phyloP scores from a whole-genome alignment of 2,888 invertebrate species.

The Celastrina argiolus region DNA sequence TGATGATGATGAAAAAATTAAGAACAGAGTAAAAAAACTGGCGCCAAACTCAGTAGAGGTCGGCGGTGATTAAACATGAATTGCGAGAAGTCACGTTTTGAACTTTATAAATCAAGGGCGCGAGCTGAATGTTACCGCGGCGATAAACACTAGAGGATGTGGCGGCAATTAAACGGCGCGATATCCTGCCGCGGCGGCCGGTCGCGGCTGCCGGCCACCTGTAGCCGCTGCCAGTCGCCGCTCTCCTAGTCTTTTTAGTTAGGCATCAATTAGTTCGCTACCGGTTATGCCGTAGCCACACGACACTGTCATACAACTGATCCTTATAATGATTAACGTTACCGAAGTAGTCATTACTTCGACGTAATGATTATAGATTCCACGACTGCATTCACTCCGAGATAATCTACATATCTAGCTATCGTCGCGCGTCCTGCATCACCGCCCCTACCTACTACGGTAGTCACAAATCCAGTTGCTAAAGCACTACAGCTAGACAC shows the following conservation, averaged over 20 bases:
- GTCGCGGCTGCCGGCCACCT: not conserved
- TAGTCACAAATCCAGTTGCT: not conserved
- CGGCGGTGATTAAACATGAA: not conserved
- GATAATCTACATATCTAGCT: not conserved
- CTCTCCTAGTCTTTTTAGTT: not conserved
- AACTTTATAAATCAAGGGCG: slow-evolving; percentile 11
- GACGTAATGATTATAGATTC: not conserved
- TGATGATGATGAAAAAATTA: not conserved
- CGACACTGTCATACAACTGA: not conserved
- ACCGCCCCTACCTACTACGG: not conserved
- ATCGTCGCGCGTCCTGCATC: too few relatives aligned
- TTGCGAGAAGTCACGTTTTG: not conserved
- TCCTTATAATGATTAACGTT: not conserved
- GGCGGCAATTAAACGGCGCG: not conserved
- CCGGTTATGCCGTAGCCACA: not conserved
- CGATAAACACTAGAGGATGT: slow-evolving; percentile 4
- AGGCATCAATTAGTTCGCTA: not conserved
- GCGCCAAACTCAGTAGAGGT: not conserved
- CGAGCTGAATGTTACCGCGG: not conserved
- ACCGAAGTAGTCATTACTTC: not conserved
- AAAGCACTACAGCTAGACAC: not conserved
- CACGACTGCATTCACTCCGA: not conserved
- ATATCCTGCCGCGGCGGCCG: not conserved
- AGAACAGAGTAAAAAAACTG: not conserved
- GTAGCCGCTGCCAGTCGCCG: not conserved